Evolutionary conservation across 2,888 invertebrate genomes (phyloP).

Genomic region (Scaptomyza tumidula): DNA sequence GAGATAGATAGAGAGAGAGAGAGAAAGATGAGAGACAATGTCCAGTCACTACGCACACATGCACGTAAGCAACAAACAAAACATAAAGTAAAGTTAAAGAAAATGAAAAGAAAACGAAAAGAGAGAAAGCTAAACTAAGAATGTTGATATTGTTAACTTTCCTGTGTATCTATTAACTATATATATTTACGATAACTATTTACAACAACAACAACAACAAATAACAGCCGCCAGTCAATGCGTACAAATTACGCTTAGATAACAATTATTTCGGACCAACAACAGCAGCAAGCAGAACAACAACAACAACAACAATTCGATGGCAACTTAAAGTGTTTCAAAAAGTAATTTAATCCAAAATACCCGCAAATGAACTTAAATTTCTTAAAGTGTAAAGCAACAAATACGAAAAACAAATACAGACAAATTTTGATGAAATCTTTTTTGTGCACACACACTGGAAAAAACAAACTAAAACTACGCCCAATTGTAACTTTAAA

Average conservation of each 20-base stretch:
- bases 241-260: slow-evolving; percentile 23
- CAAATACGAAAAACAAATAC: slow-evolving; percentile 4
- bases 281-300: slow-evolving; percentile 18
- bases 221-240: slow-evolving; percentile 35
- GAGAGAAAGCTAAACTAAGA: slow-evolving; percentile 32
- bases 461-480: slow-evolving; percentile 16
- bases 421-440: slow-evolving; percentile 17
- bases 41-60: slow-evolving; percentile 25
- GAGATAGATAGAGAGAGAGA: slow-evolving; percentile 23
- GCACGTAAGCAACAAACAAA: slow-evolving; percentile 2
- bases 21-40: slow-evolving; percentile 27
- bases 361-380: slow-evolving; percentile 19
- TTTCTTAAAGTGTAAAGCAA: slow-evolving; percentile 10
- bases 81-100: background rate
- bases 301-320: slow-evolving; percentile 30
- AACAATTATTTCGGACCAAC: slow-evolving; percentile 55
- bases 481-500: slow-evolving; percentile 35
- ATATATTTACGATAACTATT: slow-evolving; percentile 61
- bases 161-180: slow-evolving; percentile 57
- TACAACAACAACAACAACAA: slow-evolving; percentile 30
- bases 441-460: slow-evolving; percentile 42
- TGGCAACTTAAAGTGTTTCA: slow-evolving; percentile 58
- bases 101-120: background rate
- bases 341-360: slow-evolving; percentile 7
- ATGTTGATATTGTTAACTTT: slow-evolving; percentile 74